Percentiles rank a stretch among this genome's conserved stretches.
These are phyloP conservation scores for Rhodeus uyekii DNA, from an alignment of 2,797 vertebrate genomes.

Conservation along the genomic window DNA sequence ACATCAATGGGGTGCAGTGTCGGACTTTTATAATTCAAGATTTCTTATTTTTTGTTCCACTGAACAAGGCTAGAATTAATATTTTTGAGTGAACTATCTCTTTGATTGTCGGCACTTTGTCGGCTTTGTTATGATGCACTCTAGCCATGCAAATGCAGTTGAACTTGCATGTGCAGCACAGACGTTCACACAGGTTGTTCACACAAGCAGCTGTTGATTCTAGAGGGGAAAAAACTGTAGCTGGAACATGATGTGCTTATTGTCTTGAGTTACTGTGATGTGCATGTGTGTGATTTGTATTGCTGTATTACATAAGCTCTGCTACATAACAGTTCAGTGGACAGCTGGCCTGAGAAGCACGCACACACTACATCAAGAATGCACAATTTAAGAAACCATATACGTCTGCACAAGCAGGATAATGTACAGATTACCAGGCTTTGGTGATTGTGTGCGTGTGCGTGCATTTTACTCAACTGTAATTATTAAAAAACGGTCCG, in stretches of 20 bases:
- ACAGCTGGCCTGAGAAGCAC: slow-evolving; percentile 70
- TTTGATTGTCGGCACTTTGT: no score
- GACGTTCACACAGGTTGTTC: neutral
- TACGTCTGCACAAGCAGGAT: neutral
- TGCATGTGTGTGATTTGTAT: slow-evolving; percentile 56
- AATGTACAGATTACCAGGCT: neutral
- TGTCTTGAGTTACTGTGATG: neutral
- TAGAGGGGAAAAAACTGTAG: neutral
- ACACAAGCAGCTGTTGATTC: neutral
- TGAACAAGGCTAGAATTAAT: no score
- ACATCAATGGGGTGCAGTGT: neutral
- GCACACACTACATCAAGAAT: slow-evolving; percentile 1
- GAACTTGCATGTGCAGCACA: neutral
- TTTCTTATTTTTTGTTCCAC: no score
- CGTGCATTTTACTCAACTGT: neutral
- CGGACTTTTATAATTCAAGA: no score
- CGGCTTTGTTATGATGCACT: neutral
- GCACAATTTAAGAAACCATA: neutral
- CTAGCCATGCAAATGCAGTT: neutral
- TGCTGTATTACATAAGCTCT: slow-evolving; percentile 71
- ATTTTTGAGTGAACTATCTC: no score
- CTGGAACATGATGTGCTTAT: slow-evolving; percentile 1
- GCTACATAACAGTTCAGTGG: slow-evolving; percentile 72
- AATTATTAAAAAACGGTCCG: neutral
- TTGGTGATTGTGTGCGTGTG: neutral